Conservation (phyloP, 2,113 vertebrate species). For the Pangasianodon gigas region DNA sequence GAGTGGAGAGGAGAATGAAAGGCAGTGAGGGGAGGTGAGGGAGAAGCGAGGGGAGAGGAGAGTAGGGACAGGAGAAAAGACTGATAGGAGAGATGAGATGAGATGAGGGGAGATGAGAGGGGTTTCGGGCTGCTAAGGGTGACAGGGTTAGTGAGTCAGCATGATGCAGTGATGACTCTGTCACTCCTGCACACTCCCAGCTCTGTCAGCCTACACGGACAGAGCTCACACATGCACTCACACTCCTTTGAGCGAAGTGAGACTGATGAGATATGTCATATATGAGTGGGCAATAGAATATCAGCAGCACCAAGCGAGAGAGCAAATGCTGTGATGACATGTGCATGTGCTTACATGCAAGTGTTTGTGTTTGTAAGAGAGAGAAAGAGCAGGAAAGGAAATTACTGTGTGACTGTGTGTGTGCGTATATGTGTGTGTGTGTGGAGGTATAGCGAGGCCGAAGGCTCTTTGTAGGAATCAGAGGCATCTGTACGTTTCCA, state of each 20-base stretch:
- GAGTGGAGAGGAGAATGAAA: constrained; percentile 4
- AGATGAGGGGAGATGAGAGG: neutral
- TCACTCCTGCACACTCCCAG: constrained; percentile 42
- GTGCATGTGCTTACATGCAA: constrained; percentile 20
- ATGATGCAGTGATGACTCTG: constrained; percentile 46
- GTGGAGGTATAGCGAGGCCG: constrained; percentile 30
- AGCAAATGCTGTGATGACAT: constrained; percentile 34
- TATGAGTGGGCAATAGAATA: constrained; percentile 36
- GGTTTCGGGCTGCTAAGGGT: constrained; percentile 51
- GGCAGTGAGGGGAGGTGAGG: neutral
- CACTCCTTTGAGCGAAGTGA: constrained; percentile 34
- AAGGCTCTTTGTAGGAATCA: constrained; percentile 54
- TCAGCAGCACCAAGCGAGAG: constrained; percentile 16
- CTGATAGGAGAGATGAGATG: neutral
- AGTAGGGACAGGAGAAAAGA: neutral
- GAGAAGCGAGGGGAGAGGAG: neutral
- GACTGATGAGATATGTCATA: constrained; percentile 33
- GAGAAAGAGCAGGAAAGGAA: constrained; percentile 1
- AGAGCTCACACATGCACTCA: constrained; percentile 35
- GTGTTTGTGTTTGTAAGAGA: constrained; percentile 14
- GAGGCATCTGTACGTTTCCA: constrained; percentile 56
- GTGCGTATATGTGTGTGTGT: constrained; percentile 1
- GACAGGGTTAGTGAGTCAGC: constrained; percentile 69
- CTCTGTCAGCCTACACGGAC: constrained; percentile 35
- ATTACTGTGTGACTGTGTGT: neutral